Evolutionary conservation across 1,140 invertebrate species (phyloP).

Genomic region (Drosophila obscura): DNA sequence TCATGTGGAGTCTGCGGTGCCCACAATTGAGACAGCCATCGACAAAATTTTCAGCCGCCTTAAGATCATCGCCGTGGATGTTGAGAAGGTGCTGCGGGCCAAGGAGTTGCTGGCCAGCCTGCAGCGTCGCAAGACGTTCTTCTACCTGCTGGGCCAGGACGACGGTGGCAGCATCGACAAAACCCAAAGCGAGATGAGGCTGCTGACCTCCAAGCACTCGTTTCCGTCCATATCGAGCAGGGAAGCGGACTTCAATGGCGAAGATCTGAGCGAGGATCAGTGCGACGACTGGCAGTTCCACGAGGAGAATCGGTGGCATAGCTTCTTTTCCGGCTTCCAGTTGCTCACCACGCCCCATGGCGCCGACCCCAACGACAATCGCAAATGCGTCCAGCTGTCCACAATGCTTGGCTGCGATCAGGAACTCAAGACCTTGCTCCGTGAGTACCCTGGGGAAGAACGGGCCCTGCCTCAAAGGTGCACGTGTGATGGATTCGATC

Average conservation of each 20-base stretch:
- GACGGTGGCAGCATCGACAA: constrained; percentile 17
- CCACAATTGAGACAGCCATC: constrained; percentile 9
- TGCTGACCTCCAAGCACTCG: constrained; percentile 11
- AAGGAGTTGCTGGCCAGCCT: constrained; percentile 44
- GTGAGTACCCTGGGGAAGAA: constrained; percentile 37
- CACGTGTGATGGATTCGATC: not conserved
- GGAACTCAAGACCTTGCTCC: constrained; percentile 42
- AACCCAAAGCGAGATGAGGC: constrained; percentile 10
- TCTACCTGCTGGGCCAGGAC: constrained; percentile 46
- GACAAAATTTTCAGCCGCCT: constrained; percentile 43
- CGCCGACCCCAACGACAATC: constrained; percentile 42
- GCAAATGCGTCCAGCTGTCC: constrained; percentile 62
- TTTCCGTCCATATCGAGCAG: not conserved
- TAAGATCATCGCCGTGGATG: constrained; percentile 51
- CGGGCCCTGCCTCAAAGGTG: not conserved
- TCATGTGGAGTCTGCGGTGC: no score
- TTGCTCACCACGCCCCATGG: constrained; percentile 45
- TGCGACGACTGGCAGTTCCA: constrained; percentile 10
- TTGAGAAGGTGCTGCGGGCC: constrained; percentile 54
- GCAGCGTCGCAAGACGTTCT: constrained; percentile 48
- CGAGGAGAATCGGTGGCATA: constrained; percentile 69
- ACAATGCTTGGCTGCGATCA: constrained; percentile 2
- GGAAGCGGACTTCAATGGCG: constrained; percentile 8
- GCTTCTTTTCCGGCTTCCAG: constrained; percentile 61
- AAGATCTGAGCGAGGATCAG: constrained; percentile 50